Percentiles rank a stretch among this genome's conserved stretches.
These are phyloP conservation scores for Kryptopterus vitreolus DNA, from an alignment of 2,797 vertebrate species.

Conservation along the genomic window DNA sequence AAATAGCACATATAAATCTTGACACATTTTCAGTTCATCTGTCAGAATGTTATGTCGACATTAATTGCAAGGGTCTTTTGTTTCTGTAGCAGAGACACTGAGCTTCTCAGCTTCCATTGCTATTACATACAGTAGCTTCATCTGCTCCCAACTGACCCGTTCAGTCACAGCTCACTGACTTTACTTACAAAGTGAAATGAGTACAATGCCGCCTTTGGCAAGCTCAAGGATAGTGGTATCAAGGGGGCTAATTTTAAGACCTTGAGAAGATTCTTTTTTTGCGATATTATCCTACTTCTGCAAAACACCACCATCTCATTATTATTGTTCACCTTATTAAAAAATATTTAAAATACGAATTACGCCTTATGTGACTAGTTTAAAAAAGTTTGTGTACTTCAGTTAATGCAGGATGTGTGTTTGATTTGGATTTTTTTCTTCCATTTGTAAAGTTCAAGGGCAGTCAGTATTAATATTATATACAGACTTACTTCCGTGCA, in stretches of 20 bases:
- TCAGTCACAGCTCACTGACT: slow-evolving; percentile 27
- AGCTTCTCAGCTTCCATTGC: slow-evolving; percentile 33
- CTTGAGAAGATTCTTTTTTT: slow-evolving; percentile 29
- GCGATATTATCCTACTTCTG: slow-evolving; percentile 8
- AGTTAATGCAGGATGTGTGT: neutral
- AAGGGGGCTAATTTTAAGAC: slow-evolving; percentile 35
- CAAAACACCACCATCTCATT: slow-evolving; percentile 6
- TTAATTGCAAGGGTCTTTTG: slow-evolving; percentile 12
- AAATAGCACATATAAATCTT: slow-evolving; percentile 11
- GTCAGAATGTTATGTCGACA: slow-evolving; percentile 23
- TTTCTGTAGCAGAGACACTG: slow-evolving; percentile 29
- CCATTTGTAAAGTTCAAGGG: neutral
- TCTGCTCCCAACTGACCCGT: slow-evolving; percentile 34
- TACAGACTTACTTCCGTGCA: neutral
- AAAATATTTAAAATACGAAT: neutral
- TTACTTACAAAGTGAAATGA: slow-evolving; percentile 35
- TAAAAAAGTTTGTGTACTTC: neutral
- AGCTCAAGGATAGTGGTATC: slow-evolving; percentile 28
- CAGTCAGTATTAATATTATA: neutral
- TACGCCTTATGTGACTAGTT: neutral
- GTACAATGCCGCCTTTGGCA: slow-evolving; percentile 35
- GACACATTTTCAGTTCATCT: slow-evolving; percentile 4
- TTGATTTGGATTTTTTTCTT: neutral
- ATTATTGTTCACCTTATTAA: neutral
- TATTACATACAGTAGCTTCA: slow-evolving; percentile 33